Evolutionary conservation across 2,888 invertebrate genomes (phyloP), one percentile per base, ranked within the genome.

Genomic region (Petrolisthes manimaculis): DNA sequence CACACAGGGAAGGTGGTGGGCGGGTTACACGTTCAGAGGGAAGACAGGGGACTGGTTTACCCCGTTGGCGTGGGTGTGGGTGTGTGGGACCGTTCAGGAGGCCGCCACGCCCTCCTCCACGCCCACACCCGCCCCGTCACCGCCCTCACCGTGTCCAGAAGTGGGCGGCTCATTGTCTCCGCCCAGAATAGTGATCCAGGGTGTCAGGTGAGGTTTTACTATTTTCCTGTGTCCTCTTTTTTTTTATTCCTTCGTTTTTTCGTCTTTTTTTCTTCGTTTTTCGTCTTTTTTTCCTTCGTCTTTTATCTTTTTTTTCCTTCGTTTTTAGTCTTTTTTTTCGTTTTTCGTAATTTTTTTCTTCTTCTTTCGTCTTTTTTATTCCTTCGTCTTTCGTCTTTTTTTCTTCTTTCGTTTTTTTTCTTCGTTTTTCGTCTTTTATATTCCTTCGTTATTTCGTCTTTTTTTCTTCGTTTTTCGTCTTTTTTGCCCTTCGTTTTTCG

Each of bases 151-250:
- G 93, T 97, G 14, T 98, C 98, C 12, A 92, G 92, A 83, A 92
- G 95, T 91, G 97, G 98, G 53, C 95, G 95, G 51, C 96, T 95
- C 92, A 94, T 98, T 71, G 98, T 97, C 5, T 97, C 98, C 0
- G 98, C 98, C 0, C 97, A 98, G 93, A 95, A 96, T 71, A 98
- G 97, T 92, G 96, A 97, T 92, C 96, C 97, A 93, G 98, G 98
- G 5, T 98, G 97, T 93, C 97, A 96, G 93, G 96, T 95, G 92
- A 90, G 71, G 18, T 61, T 61, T 9, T n/a, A n/a, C n/a, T n/a
- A n/a, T n/a, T n/a, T n/a, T n/a, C n/a, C n/a, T n/a, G n/a, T n/a
- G n/a, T n/a, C n/a, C n/a, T n/a, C n/a, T n/a, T n/a, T n/a, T n/a
- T n/a, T n/a, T n/a, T n/a, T n/a, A n/a, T n/a, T 61, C 61, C 61